Conservation (phyloP, 2,888 invertebrate genomes). For the Synanthedon formicaeformis region DNA sequence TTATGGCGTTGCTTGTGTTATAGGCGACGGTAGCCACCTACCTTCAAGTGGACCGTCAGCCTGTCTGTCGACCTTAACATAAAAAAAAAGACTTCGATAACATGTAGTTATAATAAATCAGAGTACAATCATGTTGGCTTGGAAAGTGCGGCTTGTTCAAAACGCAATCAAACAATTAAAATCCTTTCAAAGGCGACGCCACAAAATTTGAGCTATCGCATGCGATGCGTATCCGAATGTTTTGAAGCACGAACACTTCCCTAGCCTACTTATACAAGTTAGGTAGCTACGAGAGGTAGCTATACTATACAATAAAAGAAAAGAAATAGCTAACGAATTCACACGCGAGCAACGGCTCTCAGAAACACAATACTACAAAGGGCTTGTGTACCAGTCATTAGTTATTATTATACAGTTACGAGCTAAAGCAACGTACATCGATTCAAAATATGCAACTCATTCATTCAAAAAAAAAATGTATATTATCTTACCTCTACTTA, state of each 20-base stretch:
- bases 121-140: neutral
- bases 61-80: too few relatives aligned
- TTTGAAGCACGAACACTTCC: neutral
- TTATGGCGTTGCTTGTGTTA: too few relatives aligned
- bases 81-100: too few relatives aligned
- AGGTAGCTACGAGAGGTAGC: neutral
- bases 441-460: neutral
- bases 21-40: too few relatives aligned
- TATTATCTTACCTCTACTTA: too few relatives aligned
- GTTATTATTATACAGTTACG: neutral
- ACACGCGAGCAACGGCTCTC: neutral
- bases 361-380: neutral
- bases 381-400: conserved; percentile 1
- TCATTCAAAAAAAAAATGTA: too few relatives aligned
- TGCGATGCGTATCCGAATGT: neutral
- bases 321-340: neutral
- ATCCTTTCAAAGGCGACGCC: conserved; percentile 2
- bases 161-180: conserved; percentile 8
- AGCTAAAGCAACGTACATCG: neutral
- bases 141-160: conserved; percentile 2
- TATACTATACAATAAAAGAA: neutral
- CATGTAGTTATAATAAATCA: neutral
- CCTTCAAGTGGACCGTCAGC: too few relatives aligned
- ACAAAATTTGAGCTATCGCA: neutral
- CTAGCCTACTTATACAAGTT: neutral